Evolutionary conservation across 2,797 vertebrate genomes (phyloP), one percentile per base, ranked within the genome.

Genomic region (Gephyroberyx darwinii): DNA sequence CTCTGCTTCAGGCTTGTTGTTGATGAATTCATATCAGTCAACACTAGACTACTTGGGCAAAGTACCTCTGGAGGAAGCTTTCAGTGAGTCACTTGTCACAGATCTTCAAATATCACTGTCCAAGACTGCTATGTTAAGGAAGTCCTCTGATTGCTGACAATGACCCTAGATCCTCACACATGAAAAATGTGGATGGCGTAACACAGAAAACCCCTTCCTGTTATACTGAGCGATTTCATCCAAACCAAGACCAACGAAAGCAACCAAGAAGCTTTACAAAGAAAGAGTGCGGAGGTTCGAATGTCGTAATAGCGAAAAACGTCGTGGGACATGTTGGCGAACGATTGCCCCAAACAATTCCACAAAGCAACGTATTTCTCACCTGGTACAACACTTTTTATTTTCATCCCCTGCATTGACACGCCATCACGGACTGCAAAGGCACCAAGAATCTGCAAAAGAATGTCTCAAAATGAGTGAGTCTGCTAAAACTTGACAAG

Each of bases 321-420:
- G 37, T 88, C 82, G 86, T 87, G 90, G 87, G 77, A 90, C 85
- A 74, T 35, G 22, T 77, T 77, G 70, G 86, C 90, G 82, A 85
- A 80, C 56, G 84, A 85, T 10, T 83, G 88, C 75, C 87, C 83
- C 84, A 77, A 82, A 90, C 71, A 71, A 30, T 73, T 81, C 8
- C 65, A 77, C 55, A 84, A 68, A 82, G 83, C 77, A 74, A 85
- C 51, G 5, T 19, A 9, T 59, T 77, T 84, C 93, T 92, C 92
- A 95, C 94, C 94, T 94, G 94, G 94, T 65, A 94, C 92, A 50
- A 95, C 92, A 63, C 90, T 90, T 82, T 87, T 92, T 73, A 95
- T 94, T 88, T 94, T 94, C 92, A 94, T 93, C 72, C 94, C 93
- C 83, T 93, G 93, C 88, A 94, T 91, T 71, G 93, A 92, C 51